Evolutionary conservation across 53 echinoderm and acorn worm genomes (phyloP).

Genomic region (Arbacia lixula): DNA sequence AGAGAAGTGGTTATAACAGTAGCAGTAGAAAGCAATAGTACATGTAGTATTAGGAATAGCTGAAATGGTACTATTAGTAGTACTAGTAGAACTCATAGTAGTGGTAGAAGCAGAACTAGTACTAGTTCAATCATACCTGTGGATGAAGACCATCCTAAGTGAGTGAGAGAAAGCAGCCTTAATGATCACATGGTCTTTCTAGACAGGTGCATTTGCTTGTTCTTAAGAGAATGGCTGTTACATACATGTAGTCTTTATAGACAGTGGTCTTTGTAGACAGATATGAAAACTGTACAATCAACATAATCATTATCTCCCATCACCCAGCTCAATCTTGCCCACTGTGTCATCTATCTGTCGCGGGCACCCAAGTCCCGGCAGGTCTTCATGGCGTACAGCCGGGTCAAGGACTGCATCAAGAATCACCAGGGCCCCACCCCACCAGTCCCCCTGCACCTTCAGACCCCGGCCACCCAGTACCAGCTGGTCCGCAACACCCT

Average conservation of each 20-base stretch:
- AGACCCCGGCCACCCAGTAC: slow-evolving; percentile 48
- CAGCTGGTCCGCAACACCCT: slow-evolving; percentile 38
- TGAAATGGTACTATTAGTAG: no score
- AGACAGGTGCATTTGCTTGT: no score
- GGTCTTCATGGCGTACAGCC: slow-evolving; percentile 59
- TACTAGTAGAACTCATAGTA: no score
- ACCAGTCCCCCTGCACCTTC: slow-evolving; percentile 81
- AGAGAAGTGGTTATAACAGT: no score
- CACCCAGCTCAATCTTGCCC: slow-evolving; percentile 76
- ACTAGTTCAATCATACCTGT: no score
- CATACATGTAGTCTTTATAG: neutral
- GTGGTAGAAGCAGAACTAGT: no score
- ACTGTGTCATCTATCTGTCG: slow-evolving; percentile 88
- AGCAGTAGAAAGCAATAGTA: no score
- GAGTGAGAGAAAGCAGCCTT: no score
- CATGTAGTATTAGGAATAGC: no score
- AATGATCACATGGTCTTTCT: no score
- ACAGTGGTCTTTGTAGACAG: neutral
- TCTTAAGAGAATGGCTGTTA: no score
- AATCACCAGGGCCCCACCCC: slow-evolving; percentile 80
- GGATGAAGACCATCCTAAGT: neutral
- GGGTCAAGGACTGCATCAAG: slow-evolving; percentile 78
- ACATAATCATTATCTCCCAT: neutral
- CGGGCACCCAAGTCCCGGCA: slow-evolving; percentile 84
- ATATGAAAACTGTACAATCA: neutral